phyloP scores from a whole-genome alignment of 1,140 invertebrate genomes.

The Tribolium castaneum region DNA sequence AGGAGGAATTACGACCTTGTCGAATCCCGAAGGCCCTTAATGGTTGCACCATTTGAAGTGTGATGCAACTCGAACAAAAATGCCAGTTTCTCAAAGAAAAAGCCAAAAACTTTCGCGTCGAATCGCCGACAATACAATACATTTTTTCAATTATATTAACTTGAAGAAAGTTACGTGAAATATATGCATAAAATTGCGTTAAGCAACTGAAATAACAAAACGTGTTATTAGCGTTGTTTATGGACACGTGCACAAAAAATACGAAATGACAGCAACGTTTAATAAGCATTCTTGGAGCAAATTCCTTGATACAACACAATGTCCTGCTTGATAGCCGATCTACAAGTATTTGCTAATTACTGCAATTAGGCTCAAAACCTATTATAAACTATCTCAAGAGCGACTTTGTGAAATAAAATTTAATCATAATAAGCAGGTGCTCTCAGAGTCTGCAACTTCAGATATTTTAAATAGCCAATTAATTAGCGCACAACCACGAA shows the following conservation, averaged over 20 bases:
- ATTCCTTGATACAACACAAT: not conserved
- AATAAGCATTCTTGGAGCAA: not conserved
- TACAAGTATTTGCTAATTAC: not conserved
- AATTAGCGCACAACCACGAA: not conserved
- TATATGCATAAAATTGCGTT: not conserved
- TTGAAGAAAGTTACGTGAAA: not conserved
- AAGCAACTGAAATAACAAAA: not conserved
- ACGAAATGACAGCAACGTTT: not conserved
- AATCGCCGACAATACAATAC: conserved; percentile 1
- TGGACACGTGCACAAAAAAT: not conserved
- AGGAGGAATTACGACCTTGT: conserved; percentile 7
- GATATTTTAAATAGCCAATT: not conserved
- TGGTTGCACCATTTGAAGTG: not conserved
- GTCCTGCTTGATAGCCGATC: not conserved
- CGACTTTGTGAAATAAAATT: not conserved
- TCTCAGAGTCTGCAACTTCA: no score
- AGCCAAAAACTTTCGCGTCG: not conserved
- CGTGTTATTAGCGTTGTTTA: not conserved
- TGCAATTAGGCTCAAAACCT: not conserved
- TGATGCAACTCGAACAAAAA: not conserved
- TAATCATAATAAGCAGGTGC: no score
- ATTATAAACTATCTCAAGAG: not conserved
- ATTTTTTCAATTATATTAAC: not conserved
- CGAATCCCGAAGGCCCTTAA: not conserved
- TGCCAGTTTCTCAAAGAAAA: conserved; percentile 1